Evolutionary conservation across 2,888 invertebrate species (phyloP).

Genomic region (Deilephila elpenor): DNA sequence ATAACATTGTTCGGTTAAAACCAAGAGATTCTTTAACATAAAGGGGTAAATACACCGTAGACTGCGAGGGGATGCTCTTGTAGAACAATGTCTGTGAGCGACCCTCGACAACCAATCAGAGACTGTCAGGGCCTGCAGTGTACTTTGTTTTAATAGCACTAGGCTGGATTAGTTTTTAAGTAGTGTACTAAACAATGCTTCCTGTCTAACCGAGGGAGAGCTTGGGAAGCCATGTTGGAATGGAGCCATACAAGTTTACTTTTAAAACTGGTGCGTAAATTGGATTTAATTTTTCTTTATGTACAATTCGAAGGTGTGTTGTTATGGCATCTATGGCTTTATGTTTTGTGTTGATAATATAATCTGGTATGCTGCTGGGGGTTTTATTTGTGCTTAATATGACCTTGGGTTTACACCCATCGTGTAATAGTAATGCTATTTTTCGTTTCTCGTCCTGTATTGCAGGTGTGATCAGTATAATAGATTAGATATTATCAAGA

Average conservation of each 20-base stretch:
- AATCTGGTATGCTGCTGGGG: too few relatives aligned
- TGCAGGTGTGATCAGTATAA: too few relatives aligned
- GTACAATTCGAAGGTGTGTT: neutral
- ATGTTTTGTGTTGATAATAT: neutral
- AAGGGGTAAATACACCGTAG: constrained; percentile 29
- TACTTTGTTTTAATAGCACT: constrained; percentile 80
- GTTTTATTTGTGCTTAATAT: too few relatives aligned
- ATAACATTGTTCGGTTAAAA: constrained; percentile 24
- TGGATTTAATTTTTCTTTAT: constrained; percentile 16
- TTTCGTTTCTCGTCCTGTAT: too few relatives aligned
- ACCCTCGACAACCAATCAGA: constrained; percentile 68
- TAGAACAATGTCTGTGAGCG: constrained; percentile 62
- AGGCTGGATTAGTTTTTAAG: constrained; percentile 81
- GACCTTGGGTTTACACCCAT: too few relatives aligned
- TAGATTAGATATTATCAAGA: too few relatives aligned
- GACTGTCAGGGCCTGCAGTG: constrained; percentile 63
- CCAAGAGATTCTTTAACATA: constrained; percentile 26
- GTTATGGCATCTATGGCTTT: too few relatives aligned
- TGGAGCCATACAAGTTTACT: constrained; percentile 34
- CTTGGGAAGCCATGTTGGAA: constrained; percentile 63
- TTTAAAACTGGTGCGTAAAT: constrained; percentile 20
- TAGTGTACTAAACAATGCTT: constrained; percentile 72
- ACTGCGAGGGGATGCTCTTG: constrained; percentile 34
- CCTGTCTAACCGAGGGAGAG: constrained; percentile 55
- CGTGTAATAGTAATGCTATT: too few relatives aligned